A percentile compares a stretch with the other conserved stretches of the same genome.
Evolutionary conservation across 2,797 vertebrate species (phyloP).

Genomic region (Typhlichthys eigenmanni): DNA sequence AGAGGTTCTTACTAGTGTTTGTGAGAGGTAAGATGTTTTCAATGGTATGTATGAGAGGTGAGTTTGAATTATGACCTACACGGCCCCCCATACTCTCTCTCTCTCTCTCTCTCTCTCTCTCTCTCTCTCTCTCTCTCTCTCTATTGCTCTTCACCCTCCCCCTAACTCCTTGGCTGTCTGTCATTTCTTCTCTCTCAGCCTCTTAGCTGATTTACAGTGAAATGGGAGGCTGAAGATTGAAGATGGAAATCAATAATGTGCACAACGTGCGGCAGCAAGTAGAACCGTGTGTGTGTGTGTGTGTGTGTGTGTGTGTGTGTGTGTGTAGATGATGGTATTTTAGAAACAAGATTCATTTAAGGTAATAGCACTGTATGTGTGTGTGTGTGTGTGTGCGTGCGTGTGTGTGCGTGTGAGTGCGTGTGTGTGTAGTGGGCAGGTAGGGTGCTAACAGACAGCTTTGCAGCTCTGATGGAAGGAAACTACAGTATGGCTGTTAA

Average conservation of each 20-base stretch:
- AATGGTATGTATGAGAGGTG: too few relatives aligned
- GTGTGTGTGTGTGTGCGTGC: neutral
- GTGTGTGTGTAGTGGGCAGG: slow-evolving; percentile 49
- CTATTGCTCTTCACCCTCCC: slow-evolving; percentile 24
- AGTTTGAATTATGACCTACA: too few relatives aligned
- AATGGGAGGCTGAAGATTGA: slow-evolving; percentile 68
- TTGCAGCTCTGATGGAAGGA: slow-evolving; percentile 61
- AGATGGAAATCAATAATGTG: slow-evolving; percentile 69
- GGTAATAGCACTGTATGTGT: neutral
- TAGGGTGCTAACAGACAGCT: slow-evolving; percentile 58
- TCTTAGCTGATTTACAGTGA: slow-evolving; percentile 64
- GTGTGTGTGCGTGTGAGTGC: slow-evolving; percentile 10
- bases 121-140: slow-evolving; percentile 7
- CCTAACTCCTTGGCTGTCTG: neutral
- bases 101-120: slow-evolving; percentile 3
- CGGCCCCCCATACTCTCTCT: neutral
- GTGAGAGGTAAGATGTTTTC: too few relatives aligned
- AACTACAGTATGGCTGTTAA: slow-evolving; percentile 55
- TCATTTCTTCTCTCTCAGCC: slow-evolving; percentile 7
- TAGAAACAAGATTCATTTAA: too few relatives aligned
- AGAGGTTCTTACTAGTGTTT: too few relatives aligned
- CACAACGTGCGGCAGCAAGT: slow-evolving; percentile 58
- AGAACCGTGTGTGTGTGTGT: slow-evolving; percentile 47
- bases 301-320: slow-evolving; percentile 7
- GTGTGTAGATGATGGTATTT: too few relatives aligned